Base-by-base conservation (phyloP, 2,888 invertebrate genomes). In the Atherix ibis region DNA sequence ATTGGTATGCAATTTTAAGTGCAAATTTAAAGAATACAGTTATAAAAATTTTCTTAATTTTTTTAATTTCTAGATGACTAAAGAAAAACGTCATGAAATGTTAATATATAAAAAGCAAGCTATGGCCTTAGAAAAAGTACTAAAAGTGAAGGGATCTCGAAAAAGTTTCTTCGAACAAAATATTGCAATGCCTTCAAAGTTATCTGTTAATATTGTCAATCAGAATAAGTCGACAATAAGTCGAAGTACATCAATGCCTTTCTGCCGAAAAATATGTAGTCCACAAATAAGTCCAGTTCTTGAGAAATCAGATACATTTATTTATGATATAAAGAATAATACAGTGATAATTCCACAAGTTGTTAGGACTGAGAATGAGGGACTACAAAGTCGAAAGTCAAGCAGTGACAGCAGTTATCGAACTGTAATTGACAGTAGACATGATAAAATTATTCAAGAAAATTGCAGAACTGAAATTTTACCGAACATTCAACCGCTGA, bases 251-350 rank as follows among this genome's bases (percentile, higher is more conserved):
- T 27, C 10, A 28, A 14, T 31, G 9, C n/a, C 16, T 15, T 18
- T 29, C 14, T 14, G 14, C 9, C 39, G 34, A 17, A 18, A 31
- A 4, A 28, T 37, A 6, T 25, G 2, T 26, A 35, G 27, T 5
- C 26, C 41, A 2, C 43, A 45, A 10, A 46, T 44, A 3, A 10
- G 47, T 19, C 44, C 46, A 5, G 48, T 48, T 28, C 40, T 56
- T 12, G 46, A 49, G 36, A 51, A 54, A 33, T 55, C 57, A 1
- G 47, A 51, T 28, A 54, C 54, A 2, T 44, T 48, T 3, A 57
- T 58, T n/a, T 55, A 51, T 32, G 58, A 58, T 34, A 51, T 53
- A 37, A 36, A 41, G 12, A 40, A 41, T 1, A 48, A 49, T 37
- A 44, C 46, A 4, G 42, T 47, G 4, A 46, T 46, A 6, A 39